Evolutionary conservation across 2,888 invertebrate species (phyloP).

Genomic region (Acleris holmiana): DNA sequence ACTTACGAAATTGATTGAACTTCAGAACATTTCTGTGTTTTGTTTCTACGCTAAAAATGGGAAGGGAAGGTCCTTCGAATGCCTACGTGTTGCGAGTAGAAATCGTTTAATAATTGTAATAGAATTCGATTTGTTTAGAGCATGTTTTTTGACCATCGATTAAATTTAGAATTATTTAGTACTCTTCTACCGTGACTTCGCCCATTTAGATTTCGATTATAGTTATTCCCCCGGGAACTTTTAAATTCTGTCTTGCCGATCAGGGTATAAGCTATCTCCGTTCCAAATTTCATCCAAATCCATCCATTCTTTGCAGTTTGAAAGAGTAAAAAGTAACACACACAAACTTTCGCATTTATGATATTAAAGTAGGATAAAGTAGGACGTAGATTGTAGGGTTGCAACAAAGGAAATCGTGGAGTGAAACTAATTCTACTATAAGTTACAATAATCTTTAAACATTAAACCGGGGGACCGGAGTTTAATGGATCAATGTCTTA

Average conservation of each 20-base stretch:
- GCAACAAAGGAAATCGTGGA: neutral
- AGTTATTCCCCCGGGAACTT: no score
- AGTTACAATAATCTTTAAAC: conserved; percentile 9
- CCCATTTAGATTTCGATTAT: no score
- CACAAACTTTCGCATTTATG: no score
- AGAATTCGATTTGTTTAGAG: no score
- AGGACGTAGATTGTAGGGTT: no score
- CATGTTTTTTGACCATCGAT: neutral
- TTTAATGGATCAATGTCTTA: conserved; percentile 12
- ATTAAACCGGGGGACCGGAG: neutral
- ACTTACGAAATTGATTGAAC: conserved; percentile 20
- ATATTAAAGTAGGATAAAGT: no score
- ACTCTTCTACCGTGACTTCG: no score
- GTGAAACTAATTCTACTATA: conserved; percentile 6
- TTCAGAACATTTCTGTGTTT: conserved; percentile 14
- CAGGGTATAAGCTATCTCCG: no score
- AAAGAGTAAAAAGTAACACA: no score
- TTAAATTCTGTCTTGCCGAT: no score
- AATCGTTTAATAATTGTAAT: conserved; percentile 12
- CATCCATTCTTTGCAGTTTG: no score
- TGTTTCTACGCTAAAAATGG: conserved; percentile 9
- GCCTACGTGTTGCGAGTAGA: conserved; percentile 10
- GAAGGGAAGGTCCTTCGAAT: neutral
- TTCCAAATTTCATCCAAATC: no score
- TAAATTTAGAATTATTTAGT: neutral